Conservation (phyloP, 2,113 vertebrate species). For the Psittacara wagleri region DNA sequence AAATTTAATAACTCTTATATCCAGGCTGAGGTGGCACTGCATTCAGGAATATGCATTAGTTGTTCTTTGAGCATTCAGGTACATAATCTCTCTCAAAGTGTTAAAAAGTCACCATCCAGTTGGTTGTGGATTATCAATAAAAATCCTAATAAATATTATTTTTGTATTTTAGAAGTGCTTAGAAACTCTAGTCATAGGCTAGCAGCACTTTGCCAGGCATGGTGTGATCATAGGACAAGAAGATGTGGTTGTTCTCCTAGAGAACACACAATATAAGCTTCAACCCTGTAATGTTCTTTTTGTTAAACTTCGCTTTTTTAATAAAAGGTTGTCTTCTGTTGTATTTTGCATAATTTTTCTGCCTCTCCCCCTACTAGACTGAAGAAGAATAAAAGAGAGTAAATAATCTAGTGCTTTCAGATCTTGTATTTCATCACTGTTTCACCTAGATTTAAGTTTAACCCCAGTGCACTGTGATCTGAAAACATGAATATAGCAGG, state of each 20-base stretch:
- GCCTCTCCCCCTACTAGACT: accelerated
- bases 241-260: neutral
- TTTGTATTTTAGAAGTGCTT: neutral
- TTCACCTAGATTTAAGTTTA: neutral
- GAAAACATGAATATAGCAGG: neutral
- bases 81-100: neutral
- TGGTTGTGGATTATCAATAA: neutral
- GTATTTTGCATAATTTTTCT: neutral
- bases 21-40: neutral
- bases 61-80: neutral
- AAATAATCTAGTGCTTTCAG: neutral
- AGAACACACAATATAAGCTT: neutral
- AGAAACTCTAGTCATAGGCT: neutral
- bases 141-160: neutral
- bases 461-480: neutral
- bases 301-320: neutral
- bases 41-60: neutral
- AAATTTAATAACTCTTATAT: neutral
- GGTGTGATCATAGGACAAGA: neutral
- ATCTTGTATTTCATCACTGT: neutral
- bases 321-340: neutral
- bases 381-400: neutral
- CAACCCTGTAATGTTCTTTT: neutral
- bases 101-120: neutral
- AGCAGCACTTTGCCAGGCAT: neutral